Conservation (phyloP, 2,113 vertebrate species). For the Anolis carolinensis region DNA sequence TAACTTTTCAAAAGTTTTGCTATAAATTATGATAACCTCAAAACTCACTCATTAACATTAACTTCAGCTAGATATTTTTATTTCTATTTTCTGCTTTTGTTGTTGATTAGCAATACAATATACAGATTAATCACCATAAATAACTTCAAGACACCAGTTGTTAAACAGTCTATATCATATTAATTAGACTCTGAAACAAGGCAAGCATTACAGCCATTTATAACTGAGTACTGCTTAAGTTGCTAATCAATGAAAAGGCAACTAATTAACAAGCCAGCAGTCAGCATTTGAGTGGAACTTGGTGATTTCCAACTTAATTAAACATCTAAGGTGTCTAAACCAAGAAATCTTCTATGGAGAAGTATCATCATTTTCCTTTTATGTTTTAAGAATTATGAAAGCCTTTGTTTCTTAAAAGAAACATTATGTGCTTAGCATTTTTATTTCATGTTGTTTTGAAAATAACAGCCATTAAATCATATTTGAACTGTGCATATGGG, state of each 20-base stretch:
- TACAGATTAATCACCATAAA: constrained; percentile 48
- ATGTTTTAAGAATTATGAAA: constrained; percentile 20
- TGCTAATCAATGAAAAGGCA: constrained; percentile 74
- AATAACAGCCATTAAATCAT: background rate
- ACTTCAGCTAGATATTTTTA: constrained; percentile 23
- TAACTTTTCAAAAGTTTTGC: constrained; percentile 27
- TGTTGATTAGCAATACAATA: constrained; percentile 52
- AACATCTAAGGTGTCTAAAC: constrained; percentile 67
- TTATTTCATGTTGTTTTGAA: background rate
- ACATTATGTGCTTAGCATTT: background rate
- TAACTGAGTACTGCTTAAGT: constrained; percentile 56
- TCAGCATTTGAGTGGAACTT: constrained; percentile 67
- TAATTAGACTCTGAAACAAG: constrained; percentile 68
- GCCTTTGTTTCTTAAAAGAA: constrained; percentile 15
- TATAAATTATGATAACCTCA: background rate
- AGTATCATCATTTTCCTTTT: constrained; percentile 58
- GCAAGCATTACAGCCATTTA: constrained; percentile 58
- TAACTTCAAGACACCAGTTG: constrained; percentile 47
- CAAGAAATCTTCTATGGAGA: constrained; percentile 44
- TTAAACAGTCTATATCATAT: constrained; percentile 68
- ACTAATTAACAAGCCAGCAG: constrained; percentile 74
- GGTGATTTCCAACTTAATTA: constrained; percentile 75
- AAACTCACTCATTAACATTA: constrained; percentile 12
- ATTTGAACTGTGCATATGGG: background rate
- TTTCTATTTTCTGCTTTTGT: constrained; percentile 11